phyloP scores from a whole-genome alignment of 2,797 vertebrate genomes.

The Rhabdophis nuchalis region DNA sequence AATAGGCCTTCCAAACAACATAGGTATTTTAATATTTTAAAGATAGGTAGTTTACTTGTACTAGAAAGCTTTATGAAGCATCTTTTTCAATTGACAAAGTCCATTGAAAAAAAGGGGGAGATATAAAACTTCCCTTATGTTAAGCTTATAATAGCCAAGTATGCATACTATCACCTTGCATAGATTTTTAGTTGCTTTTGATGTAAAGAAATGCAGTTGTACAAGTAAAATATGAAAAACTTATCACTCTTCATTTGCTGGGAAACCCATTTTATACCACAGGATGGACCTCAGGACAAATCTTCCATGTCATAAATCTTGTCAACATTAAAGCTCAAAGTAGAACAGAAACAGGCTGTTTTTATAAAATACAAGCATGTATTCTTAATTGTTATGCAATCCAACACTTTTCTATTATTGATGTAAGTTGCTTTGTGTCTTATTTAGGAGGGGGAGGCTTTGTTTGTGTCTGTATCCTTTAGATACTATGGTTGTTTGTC shows the following conservation, averaged over 20 bases:
- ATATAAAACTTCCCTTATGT: background rate
- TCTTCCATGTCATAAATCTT: background rate
- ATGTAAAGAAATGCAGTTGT: background rate
- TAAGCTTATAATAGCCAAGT: background rate
- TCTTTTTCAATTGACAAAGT: background rate
- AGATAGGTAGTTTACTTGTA: background rate
- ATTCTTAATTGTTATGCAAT: background rate
- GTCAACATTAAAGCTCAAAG: background rate
- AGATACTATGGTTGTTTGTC: background rate
- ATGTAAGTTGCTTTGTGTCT: background rate
- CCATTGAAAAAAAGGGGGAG: background rate
- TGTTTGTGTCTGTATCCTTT: background rate
- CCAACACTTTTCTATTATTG: background rate
- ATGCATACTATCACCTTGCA: background rate
- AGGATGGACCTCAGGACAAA: background rate
- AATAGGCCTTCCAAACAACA: background rate
- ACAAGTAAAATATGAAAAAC: background rate
- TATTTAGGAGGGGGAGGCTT: background rate
- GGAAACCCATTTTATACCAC: background rate
- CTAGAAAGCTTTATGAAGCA: background rate
- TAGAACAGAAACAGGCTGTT: background rate
- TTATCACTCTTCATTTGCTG: background rate
- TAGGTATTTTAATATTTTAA: background rate
- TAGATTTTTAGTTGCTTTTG: background rate
- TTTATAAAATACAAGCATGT: background rate